Evolutionary conservation across 1,140 invertebrate genomes (phyloP).

Genomic region (Cydia pomonella): DNA sequence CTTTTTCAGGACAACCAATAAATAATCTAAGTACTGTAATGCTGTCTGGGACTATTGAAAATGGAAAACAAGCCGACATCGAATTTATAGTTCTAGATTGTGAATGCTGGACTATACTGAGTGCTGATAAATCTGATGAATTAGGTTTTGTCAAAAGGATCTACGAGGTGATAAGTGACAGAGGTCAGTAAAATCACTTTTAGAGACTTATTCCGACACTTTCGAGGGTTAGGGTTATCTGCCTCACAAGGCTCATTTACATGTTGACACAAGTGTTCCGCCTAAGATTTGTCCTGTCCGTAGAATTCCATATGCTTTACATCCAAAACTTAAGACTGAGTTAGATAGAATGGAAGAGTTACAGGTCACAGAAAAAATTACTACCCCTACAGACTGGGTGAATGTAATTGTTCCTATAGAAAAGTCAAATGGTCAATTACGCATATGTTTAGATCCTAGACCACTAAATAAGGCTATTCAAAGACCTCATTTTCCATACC

Average conservation of each 20-base stretch:
- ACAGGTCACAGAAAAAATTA: constrained; percentile 55
- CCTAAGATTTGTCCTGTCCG: constrained; percentile 26
- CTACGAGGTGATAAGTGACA: constrained; percentile 1
- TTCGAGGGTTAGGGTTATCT: constrained; percentile 31
- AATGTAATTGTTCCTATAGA: constrained; percentile 62
- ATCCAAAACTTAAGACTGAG: constrained; percentile 19
- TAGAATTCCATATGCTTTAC: constrained; percentile 23
- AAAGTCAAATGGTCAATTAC: constrained; percentile 59
- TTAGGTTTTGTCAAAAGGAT: constrained; percentile 2
- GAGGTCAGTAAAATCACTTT: background rate
- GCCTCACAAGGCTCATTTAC: constrained; percentile 20
- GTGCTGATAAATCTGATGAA: constrained; percentile 4
- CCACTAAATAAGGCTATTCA: constrained; percentile 40
- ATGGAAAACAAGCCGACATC: constrained; percentile 14
- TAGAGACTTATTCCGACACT: background rate
- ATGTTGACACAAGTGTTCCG: constrained; percentile 8
- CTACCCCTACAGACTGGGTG: constrained; percentile 64
- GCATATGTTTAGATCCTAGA: constrained; percentile 71
- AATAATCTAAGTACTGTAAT: constrained; percentile 12
- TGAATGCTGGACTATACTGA: constrained; percentile 23
- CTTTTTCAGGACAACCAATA: constrained; percentile 30
- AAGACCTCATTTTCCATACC: constrained; percentile 33
- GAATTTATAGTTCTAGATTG: constrained; percentile 5
- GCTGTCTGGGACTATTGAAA: constrained; percentile 8
- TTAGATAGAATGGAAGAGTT: constrained; percentile 34